Percentiles rank a stretch among this genome's conserved stretches.
Conservation (phyloP, 2,888 invertebrate genomes). For the Micropterix aruncella region DNA sequence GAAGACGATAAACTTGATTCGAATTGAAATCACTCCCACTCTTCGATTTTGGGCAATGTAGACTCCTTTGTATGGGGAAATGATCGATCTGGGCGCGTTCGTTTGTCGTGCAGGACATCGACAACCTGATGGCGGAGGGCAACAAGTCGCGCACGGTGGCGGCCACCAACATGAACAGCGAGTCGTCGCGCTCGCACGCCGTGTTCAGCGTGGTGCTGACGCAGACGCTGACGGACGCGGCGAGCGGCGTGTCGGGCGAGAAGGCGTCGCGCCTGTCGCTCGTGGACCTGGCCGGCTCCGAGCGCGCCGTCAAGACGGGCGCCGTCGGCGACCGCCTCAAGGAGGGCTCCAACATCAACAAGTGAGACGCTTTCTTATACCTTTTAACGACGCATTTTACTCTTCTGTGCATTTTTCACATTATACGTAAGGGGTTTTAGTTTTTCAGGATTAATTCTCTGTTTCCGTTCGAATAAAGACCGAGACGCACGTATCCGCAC, state of each 20-base stretch:
- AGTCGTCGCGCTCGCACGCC: conserved; percentile 97
- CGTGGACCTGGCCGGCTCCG: conserved; percentile 96
- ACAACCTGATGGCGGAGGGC: conserved; percentile 94
- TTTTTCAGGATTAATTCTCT: too few relatives aligned
- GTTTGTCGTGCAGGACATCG: conserved; percentile 97
- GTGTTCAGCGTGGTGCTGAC: conserved; percentile 96
- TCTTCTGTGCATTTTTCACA: too few relatives aligned
- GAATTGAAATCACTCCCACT: too few relatives aligned
- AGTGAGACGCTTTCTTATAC: too few relatives aligned
- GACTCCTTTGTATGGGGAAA: too few relatives aligned
- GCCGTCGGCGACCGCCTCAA: conserved; percentile 95
- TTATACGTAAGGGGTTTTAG: too few relatives aligned
- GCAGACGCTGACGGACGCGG: conserved; percentile 77
- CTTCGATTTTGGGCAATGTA: too few relatives aligned
- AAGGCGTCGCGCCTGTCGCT: conserved; percentile 93
- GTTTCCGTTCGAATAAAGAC: too few relatives aligned
- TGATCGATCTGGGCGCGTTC: too few relatives aligned
- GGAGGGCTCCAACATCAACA: conserved; percentile 99
- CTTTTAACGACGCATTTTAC: too few relatives aligned
- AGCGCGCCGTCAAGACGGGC: conserved; percentile 95
- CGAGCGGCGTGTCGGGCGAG: conserved; percentile 84
- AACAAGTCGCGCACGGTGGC: conserved; percentile 99
- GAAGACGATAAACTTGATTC: too few relatives aligned
- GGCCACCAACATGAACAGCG: conserved; percentile 99
- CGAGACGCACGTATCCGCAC: too few relatives aligned